These are phyloP conservation scores for Chironomus tepperi DNA, from an alignment of 1,140 invertebrate species.

Conservation along the genomic window DNA sequence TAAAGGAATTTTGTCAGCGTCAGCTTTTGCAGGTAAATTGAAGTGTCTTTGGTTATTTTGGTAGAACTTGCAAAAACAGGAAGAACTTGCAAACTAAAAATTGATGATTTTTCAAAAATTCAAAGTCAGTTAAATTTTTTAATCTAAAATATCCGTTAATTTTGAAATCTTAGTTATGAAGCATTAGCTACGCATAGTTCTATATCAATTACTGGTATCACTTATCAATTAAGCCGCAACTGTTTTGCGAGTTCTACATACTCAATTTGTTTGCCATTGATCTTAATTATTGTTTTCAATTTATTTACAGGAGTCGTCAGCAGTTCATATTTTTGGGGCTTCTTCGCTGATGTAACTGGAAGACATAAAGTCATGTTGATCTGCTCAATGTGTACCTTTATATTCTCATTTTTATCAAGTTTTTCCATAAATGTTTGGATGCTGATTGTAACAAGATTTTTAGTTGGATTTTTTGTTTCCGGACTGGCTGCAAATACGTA, in stretches of 20 bases:
- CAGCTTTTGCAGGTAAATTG: conserved; percentile 52
- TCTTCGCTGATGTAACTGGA: conserved; percentile 66
- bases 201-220: too few species aligned
- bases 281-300: background rate
- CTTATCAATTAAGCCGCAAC: too few species aligned
- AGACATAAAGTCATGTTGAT: conserved; percentile 63
- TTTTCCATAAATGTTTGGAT: conserved; percentile 49
- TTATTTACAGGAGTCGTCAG: conserved; percentile 60
- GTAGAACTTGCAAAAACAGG: too few species aligned
- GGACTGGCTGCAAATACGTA: background rate
- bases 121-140: too few species aligned
- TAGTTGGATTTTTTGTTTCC: conserved; percentile 55
- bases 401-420: conserved; percentile 42
- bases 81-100: too few species aligned
- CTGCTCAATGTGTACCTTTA: conserved; percentile 58
- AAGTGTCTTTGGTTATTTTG: too few species aligned
- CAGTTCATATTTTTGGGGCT: conserved; percentile 74
- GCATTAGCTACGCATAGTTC: too few species aligned
- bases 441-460: conserved; percentile 61
- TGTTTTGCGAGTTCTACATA: conserved; percentile 16
- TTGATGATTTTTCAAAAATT: too few species aligned
- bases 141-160: too few species aligned
- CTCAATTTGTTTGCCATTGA: background rate
- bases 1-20: conserved; percentile 58
- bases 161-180: too few species aligned